Evolutionary conservation across 2,888 invertebrate species (phyloP).

Genomic region (Drosophila macrothrix): DNA sequence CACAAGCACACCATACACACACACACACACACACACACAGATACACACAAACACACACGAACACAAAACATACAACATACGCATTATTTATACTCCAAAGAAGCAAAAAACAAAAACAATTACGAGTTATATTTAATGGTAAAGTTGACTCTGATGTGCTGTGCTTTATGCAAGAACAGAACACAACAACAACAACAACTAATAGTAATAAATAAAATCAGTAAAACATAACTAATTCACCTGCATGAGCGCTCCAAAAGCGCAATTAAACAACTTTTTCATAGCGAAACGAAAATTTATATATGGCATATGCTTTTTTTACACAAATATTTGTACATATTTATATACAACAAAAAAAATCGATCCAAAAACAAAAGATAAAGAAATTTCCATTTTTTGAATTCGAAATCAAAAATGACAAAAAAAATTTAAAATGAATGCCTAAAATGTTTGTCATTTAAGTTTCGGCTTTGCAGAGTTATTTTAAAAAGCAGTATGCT

Average conservation of each 20-base stretch:
- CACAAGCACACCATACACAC: conserved; percentile 30
- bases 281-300: conserved; percentile 48
- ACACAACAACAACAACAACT: conserved; percentile 48
- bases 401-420: conserved; percentile 31
- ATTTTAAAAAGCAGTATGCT: conserved; percentile 26
- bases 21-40: conserved; percentile 42
- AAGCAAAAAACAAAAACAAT: conserved; percentile 64
- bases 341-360: conserved; percentile 52
- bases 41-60: conserved; percentile 38
- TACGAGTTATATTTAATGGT: conserved; percentile 68
- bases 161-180: conserved; percentile 61
- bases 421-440: conserved; percentile 22
- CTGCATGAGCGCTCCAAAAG: conserved; percentile 51
- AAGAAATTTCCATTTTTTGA: conserved; percentile 42
- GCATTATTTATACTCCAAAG: conserved; percentile 82
- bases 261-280: conserved; percentile 30
- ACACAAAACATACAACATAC: conserved; percentile 50
- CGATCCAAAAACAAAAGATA: conserved; percentile 16
- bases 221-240: conserved; percentile 40
- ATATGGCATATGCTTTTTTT: conserved; percentile 66
- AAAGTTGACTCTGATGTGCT: conserved; percentile 72
- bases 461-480: conserved; percentile 49
- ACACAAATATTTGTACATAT: conserved; percentile 74
- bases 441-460: conserved; percentile 53
- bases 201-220: conserved; percentile 46